Base-by-base conservation (phyloP, 2,797 vertebrate genomes). In the Potorous gilbertii region DNA sequence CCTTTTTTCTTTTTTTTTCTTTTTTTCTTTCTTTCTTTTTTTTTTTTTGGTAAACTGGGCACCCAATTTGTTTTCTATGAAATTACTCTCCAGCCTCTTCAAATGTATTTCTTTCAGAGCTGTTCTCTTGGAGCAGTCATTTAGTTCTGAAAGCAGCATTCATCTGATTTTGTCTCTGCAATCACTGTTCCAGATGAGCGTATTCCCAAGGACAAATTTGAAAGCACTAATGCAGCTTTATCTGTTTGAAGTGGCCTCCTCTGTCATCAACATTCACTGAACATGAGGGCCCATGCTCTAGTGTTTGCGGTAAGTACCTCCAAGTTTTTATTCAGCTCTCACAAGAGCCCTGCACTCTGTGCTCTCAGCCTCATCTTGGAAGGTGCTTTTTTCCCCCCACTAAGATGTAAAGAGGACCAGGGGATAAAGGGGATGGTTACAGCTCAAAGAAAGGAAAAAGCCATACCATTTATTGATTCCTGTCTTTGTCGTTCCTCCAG, bases 131-230 rank as follows among this genome's bases (percentile, higher is more conserved):
- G 57, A 97, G 54, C 55, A 97, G 92, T 97, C 98, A 97, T 98
- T 98, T 98, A 98, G 91, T 95, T 97, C 97, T 97, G 96, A 98
- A 98, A 98, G 95, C 54, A 95, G 21, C 54, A 97, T 97, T 98
- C 97, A 96, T 98, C 96, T 98, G 97, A 98, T 98, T 97, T 98
- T 98, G 52, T 56, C 31, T 95, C 93, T 95, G 91, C 56, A 98
- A 89, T 97, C 94, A 95, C 96, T 98, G 91, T 96, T 98, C 96
- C 93, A 97, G 94, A 98, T 96, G 56, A 98, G 46, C 9, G 0
- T 97, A 96, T 98, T 98, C 92, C 96, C 94, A 97, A 50, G 50
- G 97, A 98, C 91, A 97, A 96, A 97, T 98, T 97, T 98, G 97
- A 98, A 98, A 98, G 90, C 97, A 96, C 81, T 98, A 98, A 98